These are phyloP conservation scores for Nematostella vectensis DNA, from an alignment of 92 coral and sea anemone species.

Conservation along the genomic window DNA sequence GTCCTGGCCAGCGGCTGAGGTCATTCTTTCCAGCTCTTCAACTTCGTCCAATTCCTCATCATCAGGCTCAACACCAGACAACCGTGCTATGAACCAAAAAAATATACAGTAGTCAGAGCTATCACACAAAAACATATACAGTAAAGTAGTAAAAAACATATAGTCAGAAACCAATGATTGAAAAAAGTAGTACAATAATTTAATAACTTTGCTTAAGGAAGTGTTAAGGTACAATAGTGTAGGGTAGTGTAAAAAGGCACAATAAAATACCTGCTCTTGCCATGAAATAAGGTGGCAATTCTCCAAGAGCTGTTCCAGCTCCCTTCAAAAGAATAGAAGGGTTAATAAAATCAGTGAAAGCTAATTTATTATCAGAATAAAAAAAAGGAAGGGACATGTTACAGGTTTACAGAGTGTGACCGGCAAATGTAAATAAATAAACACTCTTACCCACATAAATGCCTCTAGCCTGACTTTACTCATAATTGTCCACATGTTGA, in stretches of 20 bases:
- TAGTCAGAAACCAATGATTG: too few relatives aligned
- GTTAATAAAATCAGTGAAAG: too few relatives aligned
- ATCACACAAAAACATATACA: not conserved
- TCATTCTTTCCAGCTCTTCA: constrained; percentile 74
- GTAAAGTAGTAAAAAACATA: too few relatives aligned
- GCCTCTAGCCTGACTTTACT: constrained; percentile 95
- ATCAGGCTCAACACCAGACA: constrained; percentile 83
- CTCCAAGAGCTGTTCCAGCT: constrained; percentile 98
- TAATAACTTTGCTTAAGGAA: too few relatives aligned
- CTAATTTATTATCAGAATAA: too few relatives aligned
- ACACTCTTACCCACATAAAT: constrained; percentile 96
- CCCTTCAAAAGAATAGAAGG: constrained; percentile 60
- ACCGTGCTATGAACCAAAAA: constrained; percentile 50
- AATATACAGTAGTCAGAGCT: not conserved
- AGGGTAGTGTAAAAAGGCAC: too few relatives aligned
- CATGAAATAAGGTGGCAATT: constrained; percentile 97
- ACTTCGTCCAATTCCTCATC: constrained; percentile 94
- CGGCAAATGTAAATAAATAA: too few relatives aligned
- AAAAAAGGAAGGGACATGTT: too few relatives aligned
- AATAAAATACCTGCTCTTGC: constrained; percentile 96
- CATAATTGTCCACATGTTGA: constrained; percentile 89
- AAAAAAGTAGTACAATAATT: too few relatives aligned
- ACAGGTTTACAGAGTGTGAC: too few relatives aligned
- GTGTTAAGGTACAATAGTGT: too few relatives aligned
- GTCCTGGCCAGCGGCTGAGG: constrained; percentile 69